These are phyloP conservation scores for Megaceryle alcyon DNA, from an alignment of 2,797 vertebrate species.

Conservation along the genomic window DNA sequence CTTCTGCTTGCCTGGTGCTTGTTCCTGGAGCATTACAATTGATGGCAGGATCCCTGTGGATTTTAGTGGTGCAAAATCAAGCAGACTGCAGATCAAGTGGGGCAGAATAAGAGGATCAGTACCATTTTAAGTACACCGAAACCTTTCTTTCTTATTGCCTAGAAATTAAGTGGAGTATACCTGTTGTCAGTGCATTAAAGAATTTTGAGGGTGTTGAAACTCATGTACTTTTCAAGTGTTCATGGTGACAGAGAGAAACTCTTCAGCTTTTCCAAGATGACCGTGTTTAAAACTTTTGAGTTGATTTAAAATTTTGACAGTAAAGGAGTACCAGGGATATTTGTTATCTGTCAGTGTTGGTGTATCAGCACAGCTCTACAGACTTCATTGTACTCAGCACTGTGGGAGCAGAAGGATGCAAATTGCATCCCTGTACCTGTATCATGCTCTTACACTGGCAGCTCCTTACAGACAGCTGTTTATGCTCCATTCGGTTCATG, in stretches of 20 bases:
- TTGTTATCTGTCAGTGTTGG: rapidly evolving
- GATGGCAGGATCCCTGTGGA: background rate
- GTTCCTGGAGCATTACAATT: background rate
- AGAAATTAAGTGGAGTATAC: background rate
- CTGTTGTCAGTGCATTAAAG: background rate
- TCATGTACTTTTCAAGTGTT: background rate
- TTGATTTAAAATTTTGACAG: background rate
- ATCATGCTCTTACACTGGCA: rapidly evolving
- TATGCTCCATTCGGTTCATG: background rate
- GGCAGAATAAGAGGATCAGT: background rate
- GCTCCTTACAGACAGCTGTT: background rate
- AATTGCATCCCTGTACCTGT: background rate
- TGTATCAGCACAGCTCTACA: background rate
- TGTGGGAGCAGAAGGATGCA: rapidly evolving
- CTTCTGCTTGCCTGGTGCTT: background rate
- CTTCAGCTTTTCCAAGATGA: rapidly evolving
- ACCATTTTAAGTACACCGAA: background rate
- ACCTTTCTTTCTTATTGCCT: background rate
- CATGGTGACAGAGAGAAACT: no score
- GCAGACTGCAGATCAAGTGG: background rate
- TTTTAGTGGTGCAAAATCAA: background rate
- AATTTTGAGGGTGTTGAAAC: no score
- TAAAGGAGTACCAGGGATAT: background rate
- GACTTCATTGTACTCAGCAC: background rate
- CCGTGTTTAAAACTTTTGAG: background rate